These are phyloP conservation scores for Tiliqua scincoides DNA, from an alignment of 2,113 vertebrate species.

Conservation along the genomic window DNA sequence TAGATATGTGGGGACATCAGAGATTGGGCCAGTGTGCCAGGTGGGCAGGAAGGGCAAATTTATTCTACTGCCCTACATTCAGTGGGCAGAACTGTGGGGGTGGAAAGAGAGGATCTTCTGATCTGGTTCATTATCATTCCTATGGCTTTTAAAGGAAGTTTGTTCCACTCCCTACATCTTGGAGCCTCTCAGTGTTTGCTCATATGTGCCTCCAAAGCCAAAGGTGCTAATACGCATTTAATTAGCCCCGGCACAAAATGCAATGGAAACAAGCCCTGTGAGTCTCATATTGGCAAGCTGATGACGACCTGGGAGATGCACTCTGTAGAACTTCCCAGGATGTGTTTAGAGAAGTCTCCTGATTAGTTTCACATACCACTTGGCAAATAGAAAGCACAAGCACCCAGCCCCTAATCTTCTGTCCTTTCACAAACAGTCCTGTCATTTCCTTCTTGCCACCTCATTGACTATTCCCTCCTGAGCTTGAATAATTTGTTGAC, in stretches of 20 bases:
- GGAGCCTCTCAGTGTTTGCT: neutral
- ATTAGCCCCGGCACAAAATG: neutral
- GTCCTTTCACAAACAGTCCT: neutral
- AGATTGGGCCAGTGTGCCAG: too few relatives aligned
- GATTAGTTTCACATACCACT: neutral
- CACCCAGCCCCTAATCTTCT: neutral
- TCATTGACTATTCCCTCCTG: neutral
- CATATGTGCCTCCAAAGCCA: neutral
- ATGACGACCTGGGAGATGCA: neutral
- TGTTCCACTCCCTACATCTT: neutral
- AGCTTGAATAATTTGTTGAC: constrained; percentile 17
- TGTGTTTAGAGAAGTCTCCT: neutral
- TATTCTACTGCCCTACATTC: too few relatives aligned
- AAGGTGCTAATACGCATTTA: neutral
- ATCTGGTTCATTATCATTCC: neutral
- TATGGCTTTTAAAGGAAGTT: neutral
- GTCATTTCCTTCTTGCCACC: constrained; percentile 3
- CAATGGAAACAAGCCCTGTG: neutral
- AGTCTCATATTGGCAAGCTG: neutral
- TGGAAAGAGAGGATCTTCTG: too few relatives aligned
- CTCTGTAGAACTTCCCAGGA: neutral
- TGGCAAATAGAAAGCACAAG: neutral
- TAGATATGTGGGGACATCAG: too few relatives aligned
- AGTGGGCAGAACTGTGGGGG: too few relatives aligned
- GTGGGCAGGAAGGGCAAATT: too few relatives aligned